phyloP scores from a whole-genome alignment of 1,140 invertebrate genomes.

The Pissodes strobi region DNA sequence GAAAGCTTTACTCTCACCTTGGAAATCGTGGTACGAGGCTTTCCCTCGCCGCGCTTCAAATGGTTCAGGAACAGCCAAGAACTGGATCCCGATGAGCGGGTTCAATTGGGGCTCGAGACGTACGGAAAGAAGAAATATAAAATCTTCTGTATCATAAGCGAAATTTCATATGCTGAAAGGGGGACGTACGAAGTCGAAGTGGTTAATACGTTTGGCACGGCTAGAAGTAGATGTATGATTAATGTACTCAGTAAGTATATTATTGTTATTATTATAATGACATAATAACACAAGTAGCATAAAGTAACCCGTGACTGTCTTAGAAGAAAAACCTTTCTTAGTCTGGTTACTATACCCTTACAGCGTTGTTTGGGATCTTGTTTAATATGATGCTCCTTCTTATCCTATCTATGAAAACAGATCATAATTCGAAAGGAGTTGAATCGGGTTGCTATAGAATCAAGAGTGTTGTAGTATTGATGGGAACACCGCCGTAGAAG shows the following conservation, averaged over 20 bases:
- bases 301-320: no score
- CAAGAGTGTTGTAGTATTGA: no score
- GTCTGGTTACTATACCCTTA: no score
- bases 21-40: slow-evolving; percentile 17
- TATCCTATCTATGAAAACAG: no score
- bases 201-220: slow-evolving; percentile 8
- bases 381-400: no score
- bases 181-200: slow-evolving; percentile 26
- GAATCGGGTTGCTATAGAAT: no score
- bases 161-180: slow-evolving; percentile 27
- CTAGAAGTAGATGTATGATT: slow-evolving; percentile 15
- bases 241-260: slow-evolving; percentile 27
- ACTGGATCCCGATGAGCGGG: slow-evolving; percentile 14
- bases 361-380: no score
- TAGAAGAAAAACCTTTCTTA: no score
- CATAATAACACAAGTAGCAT: no score
- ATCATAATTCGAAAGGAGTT: no score
- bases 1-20: slow-evolving; percentile 6
- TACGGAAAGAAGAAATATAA: slow-evolving; percentile 28
- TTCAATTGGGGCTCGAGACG: slow-evolving; percentile 23
- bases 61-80: slow-evolving; percentile 31
- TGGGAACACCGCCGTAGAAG: no score
- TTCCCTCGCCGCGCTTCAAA: slow-evolving; percentile 20
- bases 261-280: not conserved
- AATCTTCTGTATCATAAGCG: slow-evolving; percentile 13